A percentile compares a stretch with the other conserved stretches of the same genome.
Evolutionary conservation across 2,113 vertebrate genomes (phyloP).

Genomic region (Nerophis lumbriciformis): DNA sequence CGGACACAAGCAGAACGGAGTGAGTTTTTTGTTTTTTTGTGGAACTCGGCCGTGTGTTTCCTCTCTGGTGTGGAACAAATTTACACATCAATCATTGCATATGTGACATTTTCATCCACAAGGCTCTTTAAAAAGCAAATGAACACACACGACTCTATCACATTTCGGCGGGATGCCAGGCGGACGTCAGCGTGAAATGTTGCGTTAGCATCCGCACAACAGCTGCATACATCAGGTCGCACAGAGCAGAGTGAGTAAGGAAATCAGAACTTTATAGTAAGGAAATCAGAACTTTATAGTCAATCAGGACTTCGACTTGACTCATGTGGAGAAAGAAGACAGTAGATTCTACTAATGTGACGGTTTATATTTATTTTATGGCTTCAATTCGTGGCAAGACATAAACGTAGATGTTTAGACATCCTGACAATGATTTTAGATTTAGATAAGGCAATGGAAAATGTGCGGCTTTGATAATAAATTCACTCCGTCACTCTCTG

Average conservation of each 20-base stretch:
- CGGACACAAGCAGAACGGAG: constrained; percentile 47
- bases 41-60: neutral
- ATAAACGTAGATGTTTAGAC: too few relatives aligned
- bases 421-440: too few relatives aligned
- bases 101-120: neutral
- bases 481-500: too few relatives aligned
- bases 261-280: neutral
- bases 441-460: neutral
- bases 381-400: too few relatives aligned
- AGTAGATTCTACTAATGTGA: too few relatives aligned
- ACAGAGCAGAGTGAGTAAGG: too few relatives aligned
- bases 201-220: constrained; percentile 36
- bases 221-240: constrained; percentile 27
- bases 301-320: constrained; percentile 23
- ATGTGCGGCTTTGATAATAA: too few relatives aligned
- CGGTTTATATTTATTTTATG: too few relatives aligned
- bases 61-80: neutral
- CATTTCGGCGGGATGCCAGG: neutral
- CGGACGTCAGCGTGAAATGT: constrained; percentile 11
- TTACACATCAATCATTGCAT: constrained; percentile 7
- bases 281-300: neutral
- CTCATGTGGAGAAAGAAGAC: constrained; percentile 17
- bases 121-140: neutral
- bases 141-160: neutral
- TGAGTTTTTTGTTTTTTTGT: constrained; percentile 2